A percentile compares a stretch with the other conserved stretches of the same genome.
Conservation (phyloP, 2,113 vertebrate species). For the Cranoglanis bouderius region DNA sequence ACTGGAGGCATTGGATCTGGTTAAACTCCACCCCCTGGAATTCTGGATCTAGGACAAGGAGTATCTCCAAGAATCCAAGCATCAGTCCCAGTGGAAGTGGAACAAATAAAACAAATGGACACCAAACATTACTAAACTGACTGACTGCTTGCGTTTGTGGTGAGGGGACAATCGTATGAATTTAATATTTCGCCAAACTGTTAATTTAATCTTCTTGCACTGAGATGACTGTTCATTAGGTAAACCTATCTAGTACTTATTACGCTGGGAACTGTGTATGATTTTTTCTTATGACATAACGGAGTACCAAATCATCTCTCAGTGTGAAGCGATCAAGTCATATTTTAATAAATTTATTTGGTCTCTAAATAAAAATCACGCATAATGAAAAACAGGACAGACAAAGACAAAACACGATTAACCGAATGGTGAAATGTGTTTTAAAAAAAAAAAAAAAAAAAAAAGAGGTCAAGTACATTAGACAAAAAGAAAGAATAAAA, state of each 20-base stretch:
- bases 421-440: slow-evolving; percentile 15
- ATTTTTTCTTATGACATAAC: not conserved
- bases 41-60: not conserved
- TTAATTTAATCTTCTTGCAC: not conserved
- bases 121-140: not conserved
- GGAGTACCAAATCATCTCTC: not conserved
- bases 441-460: slow-evolving; percentile 39
- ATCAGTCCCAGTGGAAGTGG: not conserved
- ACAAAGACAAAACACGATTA: slow-evolving; percentile 42
- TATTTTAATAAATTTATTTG: slow-evolving; percentile 66
- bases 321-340: slow-evolving; percentile 40
- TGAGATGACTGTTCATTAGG: not conserved
- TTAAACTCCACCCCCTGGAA: not conserved
- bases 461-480: slow-evolving; percentile 63
- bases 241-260: not conserved
- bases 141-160: not conserved
- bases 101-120: not conserved
- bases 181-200: not conserved
- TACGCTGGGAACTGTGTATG: too few species aligned
- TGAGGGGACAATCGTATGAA: not conserved
- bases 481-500: slow-evolving; percentile 63
- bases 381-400: slow-evolving; percentile 58
- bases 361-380: slow-evolving; percentile 60
- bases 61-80: not conserved
- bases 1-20: not conserved